Percentiles rank a stretch among this genome's conserved stretches.
Evolutionary conservation across 1,140 invertebrate genomes (phyloP).

Genomic region (Pentalonia nigronervosa): DNA sequence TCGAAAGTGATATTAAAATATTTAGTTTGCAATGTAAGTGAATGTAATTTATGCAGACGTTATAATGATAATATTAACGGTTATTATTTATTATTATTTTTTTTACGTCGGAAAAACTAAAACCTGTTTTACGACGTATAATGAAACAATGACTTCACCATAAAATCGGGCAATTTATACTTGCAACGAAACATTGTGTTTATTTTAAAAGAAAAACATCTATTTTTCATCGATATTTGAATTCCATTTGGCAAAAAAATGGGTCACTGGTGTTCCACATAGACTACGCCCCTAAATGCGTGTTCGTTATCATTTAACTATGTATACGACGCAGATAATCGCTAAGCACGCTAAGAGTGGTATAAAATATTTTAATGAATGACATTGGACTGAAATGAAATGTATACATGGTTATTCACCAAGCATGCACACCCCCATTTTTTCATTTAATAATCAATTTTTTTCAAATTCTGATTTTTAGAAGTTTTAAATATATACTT

Average conservation of each 20-base stretch:
- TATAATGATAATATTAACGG: neutral
- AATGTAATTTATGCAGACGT: neutral
- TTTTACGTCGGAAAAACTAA: neutral
- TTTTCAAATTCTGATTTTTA: no score
- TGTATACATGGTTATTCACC: no score
- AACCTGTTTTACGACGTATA: neutral
- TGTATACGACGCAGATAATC: neutral
- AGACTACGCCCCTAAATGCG: neutral
- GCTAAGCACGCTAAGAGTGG: neutral
- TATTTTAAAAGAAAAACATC: neutral
- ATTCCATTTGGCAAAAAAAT: slow-evolving; percentile 21
- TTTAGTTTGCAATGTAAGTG: neutral
- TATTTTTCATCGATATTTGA: neutral
- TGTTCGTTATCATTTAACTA: neutral
- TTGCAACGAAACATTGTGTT: neutral
- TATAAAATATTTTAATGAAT: neutral
- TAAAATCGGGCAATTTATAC: neutral
- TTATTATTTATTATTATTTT: neutral
- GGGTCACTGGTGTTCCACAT: neutral
- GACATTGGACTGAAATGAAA: neutral
- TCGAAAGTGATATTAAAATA: neutral
- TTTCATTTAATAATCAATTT: no score
- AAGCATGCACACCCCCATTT: no score
- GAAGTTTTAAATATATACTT: no score
- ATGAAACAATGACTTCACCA: neutral